Evolutionary conservation across 2,797 vertebrate species (phyloP), one percentile per base, ranked within the genome.

Genomic region (Numenius phaeopus): DNA sequence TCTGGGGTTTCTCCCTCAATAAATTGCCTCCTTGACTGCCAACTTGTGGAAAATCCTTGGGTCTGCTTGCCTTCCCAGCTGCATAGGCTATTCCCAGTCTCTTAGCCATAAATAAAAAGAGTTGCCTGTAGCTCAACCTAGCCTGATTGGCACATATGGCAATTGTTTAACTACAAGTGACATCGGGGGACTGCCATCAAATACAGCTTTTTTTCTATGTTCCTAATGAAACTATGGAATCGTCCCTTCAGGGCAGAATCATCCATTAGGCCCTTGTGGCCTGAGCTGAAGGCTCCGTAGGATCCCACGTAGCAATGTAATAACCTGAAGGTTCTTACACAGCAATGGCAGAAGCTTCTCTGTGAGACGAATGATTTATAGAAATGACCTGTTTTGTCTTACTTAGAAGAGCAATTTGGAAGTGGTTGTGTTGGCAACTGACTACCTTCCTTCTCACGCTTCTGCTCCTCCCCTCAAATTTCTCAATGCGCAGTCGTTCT

Each of bases 1-100:
- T 98, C 94, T 97, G 97, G 97, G 97, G 96, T 95, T 97, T 98
- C 91, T 98, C 87, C 94, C 89, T 97, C 95, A 95, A 97, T 97
- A 98, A 97, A 97, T 97, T 97, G 72, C 78, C 93, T 96, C 37
- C 82, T 95, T 96, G 87, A 87, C 90, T 98, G 94, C 91, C 54
- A 50, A 91, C 72, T 95, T 92, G 58, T 90, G 76, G 77, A 96
- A 94, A 87, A 81, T 92, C 72, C 94, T 94, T 92, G 62, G 90
- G 89, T 93, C 80, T 93, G 40, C 75, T 88, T 94, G 90, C 44
- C 54, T 94, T 97, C 50, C 86, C 87, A 96, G 79, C 42, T 96
- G 57, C 90, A 72, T 23, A 93, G 73, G 30, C n/a, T 96, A 94
- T 90, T 96, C 94, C 90, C 93, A 86, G 81, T 88, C 86, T 95